Conservation (phyloP, 1,140 invertebrate genomes). For the Tribolium castaneum region DNA sequence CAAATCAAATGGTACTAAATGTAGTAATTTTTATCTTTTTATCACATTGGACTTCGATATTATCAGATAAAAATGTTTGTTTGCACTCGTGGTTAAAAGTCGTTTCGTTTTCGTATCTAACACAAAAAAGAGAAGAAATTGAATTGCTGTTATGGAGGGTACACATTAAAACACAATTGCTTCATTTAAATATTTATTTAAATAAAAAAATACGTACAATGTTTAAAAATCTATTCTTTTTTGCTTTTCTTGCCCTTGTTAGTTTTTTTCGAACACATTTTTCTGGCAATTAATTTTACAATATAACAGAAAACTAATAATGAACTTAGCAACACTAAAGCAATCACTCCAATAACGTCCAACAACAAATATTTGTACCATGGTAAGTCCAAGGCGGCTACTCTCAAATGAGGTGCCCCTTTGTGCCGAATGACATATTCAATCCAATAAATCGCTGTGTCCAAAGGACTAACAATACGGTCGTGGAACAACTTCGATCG, state of each 20-base stretch:
- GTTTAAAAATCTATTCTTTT: too few species aligned
- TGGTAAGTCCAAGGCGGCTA: constrained; percentile 58
- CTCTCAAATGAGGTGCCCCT: constrained; percentile 57
- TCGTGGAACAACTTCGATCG: constrained; percentile 73
- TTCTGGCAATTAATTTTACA: neutral
- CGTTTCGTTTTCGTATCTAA: too few species aligned
- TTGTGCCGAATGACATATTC: constrained; percentile 75
- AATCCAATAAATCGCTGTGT: constrained; percentile 75
- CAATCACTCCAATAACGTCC: constrained; percentile 46
- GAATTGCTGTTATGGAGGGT: too few species aligned
- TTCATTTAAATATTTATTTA: too few species aligned
- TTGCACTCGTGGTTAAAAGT: too few species aligned
- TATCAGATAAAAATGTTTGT: too few species aligned
- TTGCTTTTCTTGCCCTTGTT: neutral
- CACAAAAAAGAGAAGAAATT: too few species aligned
- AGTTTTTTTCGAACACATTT: neutral
- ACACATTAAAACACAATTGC: too few species aligned
- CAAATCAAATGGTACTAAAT: too few species aligned
- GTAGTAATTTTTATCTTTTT: too few species aligned
- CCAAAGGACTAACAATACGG: constrained; percentile 69
- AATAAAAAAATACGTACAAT: too few species aligned
- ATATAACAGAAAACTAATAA: neutral
- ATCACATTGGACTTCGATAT: too few species aligned
- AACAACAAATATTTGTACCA: constrained; percentile 57
- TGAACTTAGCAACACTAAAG: neutral